Percentiles rank a stretch among this genome's conserved stretches.
Conservation (phyloP, 2,888 invertebrate species). For the Cybosia mesomella region DNA sequence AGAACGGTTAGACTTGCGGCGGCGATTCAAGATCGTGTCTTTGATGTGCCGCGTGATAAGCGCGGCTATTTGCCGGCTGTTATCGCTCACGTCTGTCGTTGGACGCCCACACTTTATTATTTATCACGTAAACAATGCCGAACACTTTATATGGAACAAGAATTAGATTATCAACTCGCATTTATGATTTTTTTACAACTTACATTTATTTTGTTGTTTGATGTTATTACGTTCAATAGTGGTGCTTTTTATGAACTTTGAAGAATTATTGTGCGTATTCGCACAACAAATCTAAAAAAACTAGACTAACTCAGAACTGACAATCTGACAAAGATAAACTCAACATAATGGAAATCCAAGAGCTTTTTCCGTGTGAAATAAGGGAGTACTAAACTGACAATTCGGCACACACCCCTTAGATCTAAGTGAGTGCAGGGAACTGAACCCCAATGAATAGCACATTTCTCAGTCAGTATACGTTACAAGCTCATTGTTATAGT, state of each 20-base stretch:
- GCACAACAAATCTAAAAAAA: neutral
- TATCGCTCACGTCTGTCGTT: conserved; percentile 63
- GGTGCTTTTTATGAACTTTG: neutral
- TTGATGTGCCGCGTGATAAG: conserved; percentile 69
- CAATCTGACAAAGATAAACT: neutral
- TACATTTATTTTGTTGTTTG: conserved; percentile 22
- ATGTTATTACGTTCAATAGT: neutral
- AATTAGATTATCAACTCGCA: conserved; percentile 46
- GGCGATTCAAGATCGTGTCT: conserved; percentile 57
- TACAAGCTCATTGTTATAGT: conserved; percentile 67
- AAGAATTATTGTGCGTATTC: neutral
- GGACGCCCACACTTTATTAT: conserved; percentile 53
- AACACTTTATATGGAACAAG: conserved; percentile 48
- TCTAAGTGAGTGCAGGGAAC: conserved; percentile 42
- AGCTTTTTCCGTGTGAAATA: conserved; percentile 30
- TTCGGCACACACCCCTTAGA: conserved; percentile 34
- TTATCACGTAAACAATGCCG: conserved; percentile 55
- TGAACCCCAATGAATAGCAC: conserved; percentile 45
- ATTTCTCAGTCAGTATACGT: conserved; percentile 61
- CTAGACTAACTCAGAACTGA: neutral
- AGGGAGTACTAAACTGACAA: conserved; percentile 16
- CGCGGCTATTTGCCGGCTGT: conserved; percentile 58
- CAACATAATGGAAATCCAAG: neutral
- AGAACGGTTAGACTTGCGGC: conserved; percentile 34
- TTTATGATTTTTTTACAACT: conserved; percentile 26